Base-by-base conservation (phyloP, 2,888 invertebrate species). In the Ethmia dodecea region DNA sequence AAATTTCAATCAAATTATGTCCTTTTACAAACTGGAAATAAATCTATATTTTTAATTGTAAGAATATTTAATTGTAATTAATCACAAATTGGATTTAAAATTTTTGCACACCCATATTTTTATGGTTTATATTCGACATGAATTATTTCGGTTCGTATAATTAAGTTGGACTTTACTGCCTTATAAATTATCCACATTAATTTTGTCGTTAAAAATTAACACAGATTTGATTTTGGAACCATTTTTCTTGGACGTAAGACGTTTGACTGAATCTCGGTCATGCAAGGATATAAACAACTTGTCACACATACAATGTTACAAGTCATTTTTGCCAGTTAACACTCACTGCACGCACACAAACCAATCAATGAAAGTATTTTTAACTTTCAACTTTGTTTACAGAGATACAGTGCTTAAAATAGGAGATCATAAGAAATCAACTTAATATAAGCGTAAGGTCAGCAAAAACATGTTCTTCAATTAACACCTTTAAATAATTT, bases 251-350 rank as follows among this genome's bases (percentile, higher is more conserved):
- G 3, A 26, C 28, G 32, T 30, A 36, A 41, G 55, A 44, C 31
- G 47, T 41, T 35, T 45, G 45, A 43, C n/a, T 43, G 47, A 52
- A 68, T 65, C 45, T 62, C 62, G 66, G 64, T 59, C 68, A 63
- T 42, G 42, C 46, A 56, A 63, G 59, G 63, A 69, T 62, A 58
- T 60, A 60, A 59, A 61, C 58, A 63, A 54, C 49, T 39, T 51
- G 43, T 43, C 49, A 47, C 44, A 25, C 30, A 18, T 26, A 18
- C 25, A 32, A 26, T 16, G 18, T 18, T 20, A 26, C 3, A 30
- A 29, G 26, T 16, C 32, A 27, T 22, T 28, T 20, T 28, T 33
- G 13, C n/a, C 10, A 11, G 13, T 20, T n/a, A n/a, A n/a, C n/a
- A n/a, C n/a, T n/a, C n/a, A 29, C 13, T 12, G 5, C 24, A 11